Base-by-base conservation (phyloP, 2,113 vertebrate species). In the Zeus faber region DNA sequence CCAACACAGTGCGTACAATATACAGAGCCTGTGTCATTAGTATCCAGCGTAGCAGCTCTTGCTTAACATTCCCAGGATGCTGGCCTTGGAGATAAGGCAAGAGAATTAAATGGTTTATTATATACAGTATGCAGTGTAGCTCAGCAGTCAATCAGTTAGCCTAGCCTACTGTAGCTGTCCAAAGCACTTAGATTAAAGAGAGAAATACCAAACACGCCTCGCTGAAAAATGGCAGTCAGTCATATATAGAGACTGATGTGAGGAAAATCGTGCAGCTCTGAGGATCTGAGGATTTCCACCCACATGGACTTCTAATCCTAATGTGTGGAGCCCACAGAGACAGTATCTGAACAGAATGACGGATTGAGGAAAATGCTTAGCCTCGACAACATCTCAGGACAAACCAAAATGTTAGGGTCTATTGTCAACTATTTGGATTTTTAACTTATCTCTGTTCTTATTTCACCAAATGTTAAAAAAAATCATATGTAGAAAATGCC, bases 31-130 rank as follows among this genome's bases (percentile, higher is more conserved):
- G 44, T 66, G 74, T 82, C 72, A 82, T 83, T 80, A 82, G 74
- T 57, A 65, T 49, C 49, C 67, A 58, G 49, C 41, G 31, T 48
- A 65, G 41, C n/a, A 33, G n/a, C n/a, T n/a, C n/a, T 69, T 77
- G 72, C 80, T 82, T 82, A 77, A 83, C 78, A 70, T n/a, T n/a
- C n/a, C n/a, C n/a, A n/a, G n/a, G n/a, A 69, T 54, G 44, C 64
- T 80, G 76, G 66, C 70, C 76, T 73, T 73, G 77, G 67, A 79
- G 61, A 70, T 72, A 67, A 72, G 79, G 70, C 56, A 55, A 62
- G 63, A 49, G 59, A 84, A 79, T 82, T 73, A 82, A 72, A 80
- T 73, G 57, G 75, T 72, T 48, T 49, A 77, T 76, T 37, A 37
- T n/a, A 11, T 37, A n/a, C n/a, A n/a, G n/a, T 65, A 65, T 67